phyloP scores from a whole-genome alignment of 2,888 invertebrate genomes.

The Sinotaia quadrata region DNA sequence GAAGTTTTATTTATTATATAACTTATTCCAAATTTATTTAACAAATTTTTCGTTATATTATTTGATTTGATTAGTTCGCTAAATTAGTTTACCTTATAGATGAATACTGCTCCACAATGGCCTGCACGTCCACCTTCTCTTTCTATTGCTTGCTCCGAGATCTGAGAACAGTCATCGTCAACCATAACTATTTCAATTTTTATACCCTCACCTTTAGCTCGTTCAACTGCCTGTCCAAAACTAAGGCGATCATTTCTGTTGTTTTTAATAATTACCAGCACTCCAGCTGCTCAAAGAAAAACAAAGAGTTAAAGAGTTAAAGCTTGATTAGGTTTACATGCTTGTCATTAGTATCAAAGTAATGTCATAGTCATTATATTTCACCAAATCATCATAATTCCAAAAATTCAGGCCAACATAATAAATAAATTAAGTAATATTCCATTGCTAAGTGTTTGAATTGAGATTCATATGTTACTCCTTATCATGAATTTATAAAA shows the following conservation, averaged over 20 bases:
- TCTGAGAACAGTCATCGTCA: slow-evolving; percentile 81
- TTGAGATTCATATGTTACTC: no score
- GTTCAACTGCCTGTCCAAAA: slow-evolving; percentile 68
- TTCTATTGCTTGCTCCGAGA: slow-evolving; percentile 72
- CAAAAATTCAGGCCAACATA: no score
- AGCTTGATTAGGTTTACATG: no score
- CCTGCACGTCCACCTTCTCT: slow-evolving; percentile 78
- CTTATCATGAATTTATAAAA: no score
- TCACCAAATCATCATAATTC: no score
- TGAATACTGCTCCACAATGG: slow-evolving; percentile 76
- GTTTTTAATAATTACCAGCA: slow-evolving; percentile 68
- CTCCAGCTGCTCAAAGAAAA: slow-evolving; percentile 53
- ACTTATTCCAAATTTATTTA: no score
- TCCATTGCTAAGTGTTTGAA: no score
- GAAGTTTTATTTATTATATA: no score
- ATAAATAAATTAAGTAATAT: no score
- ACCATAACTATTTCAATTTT: slow-evolving; percentile 78
- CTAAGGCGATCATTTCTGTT: slow-evolving; percentile 71
- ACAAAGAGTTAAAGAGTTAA: background rate
- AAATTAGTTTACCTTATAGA: slow-evolving; percentile 73
- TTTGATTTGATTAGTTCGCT: no score
- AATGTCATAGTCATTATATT: background rate
- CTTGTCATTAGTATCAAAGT: background rate
- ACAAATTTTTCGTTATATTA: no score
- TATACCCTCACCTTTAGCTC: slow-evolving; percentile 73